These are phyloP conservation scores for Orius laevigatus DNA, from an alignment of 1,140 invertebrate species.

Conservation along the genomic window DNA sequence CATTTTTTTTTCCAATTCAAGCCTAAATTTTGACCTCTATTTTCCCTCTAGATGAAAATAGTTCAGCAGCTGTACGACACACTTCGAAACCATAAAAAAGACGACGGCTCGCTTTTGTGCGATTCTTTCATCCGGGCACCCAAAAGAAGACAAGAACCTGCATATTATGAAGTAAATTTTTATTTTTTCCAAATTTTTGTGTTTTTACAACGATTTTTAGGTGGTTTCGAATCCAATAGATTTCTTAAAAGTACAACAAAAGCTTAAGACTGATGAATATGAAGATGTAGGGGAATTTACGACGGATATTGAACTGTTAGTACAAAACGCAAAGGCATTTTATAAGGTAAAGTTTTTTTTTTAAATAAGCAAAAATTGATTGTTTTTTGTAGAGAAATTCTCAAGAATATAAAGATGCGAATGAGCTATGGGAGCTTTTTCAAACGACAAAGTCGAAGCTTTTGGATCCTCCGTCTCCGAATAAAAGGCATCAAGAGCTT, in stretches of 20 bases:
- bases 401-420: conserved; percentile 80
- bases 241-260: conserved; percentile 84
- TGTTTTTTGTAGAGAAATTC: conserved; percentile 42
- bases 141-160: conserved; percentile 75
- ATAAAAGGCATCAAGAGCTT: conserved; percentile 24
- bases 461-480: conserved; percentile 23
- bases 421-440: conserved; percentile 77
- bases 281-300: conserved; percentile 76
- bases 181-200: no score
- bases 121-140: conserved; percentile 89
- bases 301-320: conserved; percentile 69
- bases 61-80: conserved; percentile 87
- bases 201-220: conserved; percentile 24
- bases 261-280: conserved; percentile 89
- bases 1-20: background rate
- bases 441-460: conserved; percentile 35
- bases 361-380: background rate
- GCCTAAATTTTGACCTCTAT: conserved; percentile 16
- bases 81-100: conserved; percentile 78
- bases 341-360: conserved; percentile 48
- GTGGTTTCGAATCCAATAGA: conserved; percentile 87
- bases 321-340: conserved; percentile 83
- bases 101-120: conserved; percentile 77
- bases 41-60: conserved; percentile 48
- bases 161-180: conserved; percentile 55